These are phyloP conservation scores for Drosophila mulleri DNA, from an alignment of 2,888 invertebrate genomes.

Conservation along the genomic window DNA sequence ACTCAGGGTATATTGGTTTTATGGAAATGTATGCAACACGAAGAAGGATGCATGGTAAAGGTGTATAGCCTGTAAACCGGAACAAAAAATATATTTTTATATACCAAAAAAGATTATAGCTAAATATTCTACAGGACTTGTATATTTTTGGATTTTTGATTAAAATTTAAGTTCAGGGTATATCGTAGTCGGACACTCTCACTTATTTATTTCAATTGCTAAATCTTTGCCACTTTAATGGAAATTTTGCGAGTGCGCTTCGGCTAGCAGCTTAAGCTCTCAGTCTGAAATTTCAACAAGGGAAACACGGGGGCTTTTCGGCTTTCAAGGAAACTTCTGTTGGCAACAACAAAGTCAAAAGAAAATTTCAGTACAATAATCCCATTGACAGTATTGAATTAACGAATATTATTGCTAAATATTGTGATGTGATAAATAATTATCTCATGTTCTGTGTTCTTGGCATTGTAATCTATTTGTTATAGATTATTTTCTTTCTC, in stretches of 20 bases:
- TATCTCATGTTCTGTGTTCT: conserved; percentile 27
- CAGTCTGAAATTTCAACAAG: conserved; percentile 20
- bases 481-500: conserved; percentile 16
- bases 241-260: neutral
- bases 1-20: neutral
- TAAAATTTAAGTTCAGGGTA: no score
- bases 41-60: neutral
- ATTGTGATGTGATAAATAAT: conserved; percentile 27
- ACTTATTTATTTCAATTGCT: neutral
- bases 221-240: neutral
- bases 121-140: no score
- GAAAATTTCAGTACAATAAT: conserved; percentile 41
- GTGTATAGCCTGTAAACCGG: no score
- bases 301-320: conserved; percentile 17
- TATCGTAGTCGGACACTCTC: no score
- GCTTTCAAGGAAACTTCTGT: neutral
- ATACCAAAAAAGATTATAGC: no score
- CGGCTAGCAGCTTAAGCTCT: conserved; percentile 2
- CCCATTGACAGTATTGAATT: conserved; percentile 31
- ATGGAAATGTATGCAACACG: neutral
- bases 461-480: conserved; percentile 32
- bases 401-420: conserved; percentile 34
- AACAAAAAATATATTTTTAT: no score
- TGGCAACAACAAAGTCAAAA: conserved; percentile 8
- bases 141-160: no score